These are phyloP conservation scores for Osmoderma eremita DNA, from an alignment of 2,888 invertebrate genomes.

Conservation along the genomic window DNA sequence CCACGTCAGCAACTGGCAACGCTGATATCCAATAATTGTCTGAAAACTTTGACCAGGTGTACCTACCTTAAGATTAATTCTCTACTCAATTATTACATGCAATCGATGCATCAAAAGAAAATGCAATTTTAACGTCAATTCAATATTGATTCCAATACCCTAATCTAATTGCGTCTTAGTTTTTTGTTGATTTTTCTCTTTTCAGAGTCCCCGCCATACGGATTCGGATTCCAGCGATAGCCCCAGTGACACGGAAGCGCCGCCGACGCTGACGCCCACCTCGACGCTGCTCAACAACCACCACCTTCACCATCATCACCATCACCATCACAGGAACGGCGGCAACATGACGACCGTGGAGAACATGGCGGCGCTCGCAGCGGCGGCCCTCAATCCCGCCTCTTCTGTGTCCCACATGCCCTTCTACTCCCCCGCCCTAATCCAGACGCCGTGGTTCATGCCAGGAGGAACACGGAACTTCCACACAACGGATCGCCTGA, in stretches of 20 bases:
- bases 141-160: too few species aligned
- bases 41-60: too few species aligned
- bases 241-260: slow-evolving; percentile 66
- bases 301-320: slow-evolving; percentile 61
- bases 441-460: slow-evolving; percentile 61
- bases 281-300: slow-evolving; percentile 55
- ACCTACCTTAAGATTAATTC: too few species aligned
- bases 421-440: slow-evolving; percentile 59
- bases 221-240: slow-evolving; percentile 75
- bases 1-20: too few species aligned
- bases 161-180: too few species aligned
- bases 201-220: slow-evolving; percentile 74
- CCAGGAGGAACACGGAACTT: slow-evolving; percentile 68
- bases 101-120: too few species aligned
- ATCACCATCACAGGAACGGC: slow-evolving; percentile 59
- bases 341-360: slow-evolving; percentile 69
- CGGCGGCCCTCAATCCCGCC: slow-evolving; percentile 66
- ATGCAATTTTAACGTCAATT: too few species aligned
- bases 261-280: slow-evolving; percentile 64
- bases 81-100: too few species aligned
- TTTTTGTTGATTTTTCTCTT: slow-evolving; percentile 37
- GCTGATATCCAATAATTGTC: too few species aligned
- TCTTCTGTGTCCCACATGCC: slow-evolving; percentile 56
- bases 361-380: slow-evolving; percentile 71
- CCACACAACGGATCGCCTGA: slow-evolving; percentile 56